Percentiles rank a stretch among this genome's conserved stretches.
These are phyloP conservation scores for Centropyge bicolor DNA, from an alignment of 2,797 vertebrate genomes.

Conservation along the genomic window DNA sequence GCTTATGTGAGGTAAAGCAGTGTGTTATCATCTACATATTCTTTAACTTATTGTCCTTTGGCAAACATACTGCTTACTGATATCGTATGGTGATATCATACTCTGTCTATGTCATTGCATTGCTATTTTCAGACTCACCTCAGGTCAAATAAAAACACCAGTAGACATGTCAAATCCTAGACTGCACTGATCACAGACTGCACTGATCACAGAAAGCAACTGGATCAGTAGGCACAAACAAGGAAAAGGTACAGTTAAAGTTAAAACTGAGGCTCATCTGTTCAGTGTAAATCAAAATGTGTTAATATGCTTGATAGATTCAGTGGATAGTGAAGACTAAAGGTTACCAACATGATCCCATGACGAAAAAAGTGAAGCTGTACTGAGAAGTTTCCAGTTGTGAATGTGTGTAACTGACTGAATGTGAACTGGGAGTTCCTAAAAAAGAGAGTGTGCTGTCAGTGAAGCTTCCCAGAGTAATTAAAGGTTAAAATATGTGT, in stretches of 20 bases:
- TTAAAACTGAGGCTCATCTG: neutral
- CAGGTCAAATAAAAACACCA: neutral
- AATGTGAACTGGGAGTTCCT: neutral
- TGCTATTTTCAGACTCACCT: neutral
- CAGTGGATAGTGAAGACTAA: neutral
- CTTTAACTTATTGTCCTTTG: neutral
- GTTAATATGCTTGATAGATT: neutral
- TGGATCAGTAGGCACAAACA: neutral
- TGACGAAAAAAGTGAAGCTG: neutral
- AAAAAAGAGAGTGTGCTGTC: neutral
- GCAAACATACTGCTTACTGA: neutral
- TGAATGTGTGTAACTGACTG: neutral
- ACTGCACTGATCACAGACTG: neutral
- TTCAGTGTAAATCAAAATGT: neutral
- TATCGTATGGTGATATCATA: neutral
- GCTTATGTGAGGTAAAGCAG: neutral
- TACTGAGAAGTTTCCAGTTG: neutral
- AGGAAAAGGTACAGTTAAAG: neutral
- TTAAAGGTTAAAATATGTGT: neutral
- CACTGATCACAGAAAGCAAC: neutral
- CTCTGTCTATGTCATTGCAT: neutral
- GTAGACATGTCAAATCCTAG: neutral
- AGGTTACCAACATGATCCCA: fast-evolving
- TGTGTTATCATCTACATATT: neutral
- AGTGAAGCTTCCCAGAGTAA: neutral